A percentile compares a stretch with the other conserved stretches of the same genome.
Conservation (phyloP, 2,888 invertebrate genomes). For the Orchesellides sinensis region DNA sequence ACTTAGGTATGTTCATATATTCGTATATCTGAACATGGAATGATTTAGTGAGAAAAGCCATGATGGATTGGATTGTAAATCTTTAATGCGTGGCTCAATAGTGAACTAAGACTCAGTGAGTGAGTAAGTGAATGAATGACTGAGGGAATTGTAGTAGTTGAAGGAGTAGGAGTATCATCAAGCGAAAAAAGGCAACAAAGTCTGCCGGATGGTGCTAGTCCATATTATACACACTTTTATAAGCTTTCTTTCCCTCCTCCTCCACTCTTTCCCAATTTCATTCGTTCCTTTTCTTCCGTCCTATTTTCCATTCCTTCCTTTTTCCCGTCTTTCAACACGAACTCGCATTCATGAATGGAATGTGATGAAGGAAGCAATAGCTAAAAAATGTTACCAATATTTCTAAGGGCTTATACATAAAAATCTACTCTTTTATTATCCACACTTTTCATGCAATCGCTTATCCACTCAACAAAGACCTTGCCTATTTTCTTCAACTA, state of each 20-base stretch:
- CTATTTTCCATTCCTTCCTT: conserved; percentile 50
- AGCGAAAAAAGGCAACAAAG: conserved; percentile 38
- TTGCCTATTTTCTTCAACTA: background rate
- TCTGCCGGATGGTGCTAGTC: conserved; percentile 57
- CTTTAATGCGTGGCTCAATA: conserved; percentile 74
- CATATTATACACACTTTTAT: conserved; percentile 49
- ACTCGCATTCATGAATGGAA: conserved; percentile 59
- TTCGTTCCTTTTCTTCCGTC: conserved; percentile 61
- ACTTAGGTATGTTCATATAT: too few species aligned
- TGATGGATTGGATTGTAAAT: conserved; percentile 74
- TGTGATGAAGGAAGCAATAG: conserved; percentile 42
- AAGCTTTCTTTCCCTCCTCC: conserved; percentile 54
- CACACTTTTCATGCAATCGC: conserved; percentile 50
- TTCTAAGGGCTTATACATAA: conserved; percentile 40
- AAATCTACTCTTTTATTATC: conserved; percentile 37
- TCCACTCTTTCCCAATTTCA: conserved; percentile 62
- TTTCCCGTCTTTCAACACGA: conserved; percentile 52
- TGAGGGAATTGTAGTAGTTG: conserved; percentile 63
- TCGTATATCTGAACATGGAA: conserved; percentile 60
- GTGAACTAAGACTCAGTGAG: conserved; percentile 63
- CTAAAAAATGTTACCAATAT: conserved; percentile 29
- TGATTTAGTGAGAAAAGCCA: conserved; percentile 73
- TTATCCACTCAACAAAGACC: conserved; percentile 51
- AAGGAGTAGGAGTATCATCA: conserved; percentile 35
- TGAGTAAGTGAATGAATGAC: conserved; percentile 66